phyloP scores from a whole-genome alignment of 2,797 vertebrate genomes.

The Melopsittacus undulatus region DNA sequence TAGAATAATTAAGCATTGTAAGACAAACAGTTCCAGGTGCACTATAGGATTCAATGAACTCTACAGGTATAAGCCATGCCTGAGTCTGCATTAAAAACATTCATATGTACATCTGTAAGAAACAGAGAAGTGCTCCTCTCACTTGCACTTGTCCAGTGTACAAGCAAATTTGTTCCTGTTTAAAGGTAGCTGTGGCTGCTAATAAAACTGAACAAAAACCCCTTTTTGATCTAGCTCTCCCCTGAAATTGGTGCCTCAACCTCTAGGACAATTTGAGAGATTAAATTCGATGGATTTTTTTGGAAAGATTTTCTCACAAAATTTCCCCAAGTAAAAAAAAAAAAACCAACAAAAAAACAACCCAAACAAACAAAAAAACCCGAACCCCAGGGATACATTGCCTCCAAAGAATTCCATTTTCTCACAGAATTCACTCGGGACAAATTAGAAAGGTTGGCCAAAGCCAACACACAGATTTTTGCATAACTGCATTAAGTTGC shows the following conservation, averaged over 20 bases:
- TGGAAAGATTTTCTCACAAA: background rate
- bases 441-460: background rate
- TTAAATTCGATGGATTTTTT: background rate
- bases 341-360: background rate
- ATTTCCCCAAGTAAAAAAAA: background rate
- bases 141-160: background rate
- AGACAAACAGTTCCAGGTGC: background rate
- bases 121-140: background rate
- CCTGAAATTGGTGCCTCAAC: background rate
- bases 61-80: background rate
- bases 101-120: background rate
- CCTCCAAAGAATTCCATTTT: background rate
- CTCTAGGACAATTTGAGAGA: background rate
- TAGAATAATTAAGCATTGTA: background rate
- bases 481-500: background rate
- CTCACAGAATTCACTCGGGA: background rate
- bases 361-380: background rate
- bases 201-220: background rate
- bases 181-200: background rate
- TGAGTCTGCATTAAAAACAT: background rate
- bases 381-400: background rate
- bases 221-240: background rate
- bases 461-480: background rate
- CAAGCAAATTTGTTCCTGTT: background rate
- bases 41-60: background rate